Conservation (phyloP, 2,888 invertebrate genomes). For the Tenthredo mesomela region DNA sequence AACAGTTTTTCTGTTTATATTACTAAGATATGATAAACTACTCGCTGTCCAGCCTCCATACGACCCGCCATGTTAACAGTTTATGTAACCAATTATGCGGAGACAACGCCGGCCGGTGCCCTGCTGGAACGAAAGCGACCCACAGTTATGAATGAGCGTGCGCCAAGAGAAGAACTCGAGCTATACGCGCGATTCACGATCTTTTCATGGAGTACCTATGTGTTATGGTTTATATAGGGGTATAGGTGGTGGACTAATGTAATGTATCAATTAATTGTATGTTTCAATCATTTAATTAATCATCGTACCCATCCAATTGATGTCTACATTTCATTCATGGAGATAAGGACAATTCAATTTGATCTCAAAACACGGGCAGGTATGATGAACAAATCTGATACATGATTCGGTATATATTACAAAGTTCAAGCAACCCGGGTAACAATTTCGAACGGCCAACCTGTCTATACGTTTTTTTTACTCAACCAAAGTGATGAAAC, state of each 20-base stretch:
- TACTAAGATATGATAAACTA: constrained; percentile 52
- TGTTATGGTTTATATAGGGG: background rate
- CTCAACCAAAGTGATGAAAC: no score
- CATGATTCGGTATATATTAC: background rate
- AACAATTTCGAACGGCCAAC: no score
- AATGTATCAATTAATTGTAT: background rate
- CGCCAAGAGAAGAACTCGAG: constrained; percentile 24
- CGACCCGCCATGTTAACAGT: constrained; percentile 55
- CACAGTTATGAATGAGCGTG: constrained; percentile 49
- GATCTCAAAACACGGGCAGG: background rate
- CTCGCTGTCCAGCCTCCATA: constrained; percentile 46
- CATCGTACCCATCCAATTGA: background rate
- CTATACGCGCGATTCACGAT: constrained; percentile 7
- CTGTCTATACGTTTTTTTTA: no score
- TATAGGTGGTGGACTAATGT: background rate
- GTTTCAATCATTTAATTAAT: background rate
- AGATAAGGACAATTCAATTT: background rate
- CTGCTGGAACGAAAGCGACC: constrained; percentile 24
- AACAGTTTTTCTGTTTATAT: constrained; percentile 51
- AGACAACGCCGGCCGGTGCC: constrained; percentile 46
- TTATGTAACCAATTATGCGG: constrained; percentile 55
- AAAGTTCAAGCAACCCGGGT: background rate
- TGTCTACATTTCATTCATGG: background rate
- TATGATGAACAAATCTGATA: background rate
- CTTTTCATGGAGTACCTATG: background rate